Evolutionary conservation across 2,797 vertebrate genomes (phyloP).

Genomic region (Squalus acanthias): DNA sequence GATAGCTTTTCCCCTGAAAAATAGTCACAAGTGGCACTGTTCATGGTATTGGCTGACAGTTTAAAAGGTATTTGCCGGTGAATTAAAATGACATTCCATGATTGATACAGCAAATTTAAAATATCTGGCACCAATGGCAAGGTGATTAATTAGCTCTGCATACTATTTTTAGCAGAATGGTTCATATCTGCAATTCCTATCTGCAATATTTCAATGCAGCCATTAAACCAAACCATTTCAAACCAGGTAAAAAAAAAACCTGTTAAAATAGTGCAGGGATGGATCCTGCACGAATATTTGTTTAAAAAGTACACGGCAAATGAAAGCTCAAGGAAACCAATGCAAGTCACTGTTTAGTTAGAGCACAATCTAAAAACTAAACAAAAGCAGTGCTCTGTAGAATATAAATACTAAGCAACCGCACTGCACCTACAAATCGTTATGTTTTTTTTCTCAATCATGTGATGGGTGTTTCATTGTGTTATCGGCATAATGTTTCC

Average conservation of each 20-base stretch:
- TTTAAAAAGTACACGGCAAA: background rate
- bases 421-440: too few relatives aligned
- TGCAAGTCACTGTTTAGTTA: background rate
- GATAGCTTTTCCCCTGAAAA: background rate
- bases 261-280: background rate
- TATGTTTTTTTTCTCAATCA: too few relatives aligned
- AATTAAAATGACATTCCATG: background rate
- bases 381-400: background rate
- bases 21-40: background rate
- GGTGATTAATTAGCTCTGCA: background rate
- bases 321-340: background rate
- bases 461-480: too few relatives aligned
- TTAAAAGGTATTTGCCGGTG: background rate
- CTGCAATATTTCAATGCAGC: background rate
- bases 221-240: background rate
- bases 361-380: background rate
- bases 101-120: background rate
- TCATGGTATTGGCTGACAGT: background rate
- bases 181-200: background rate
- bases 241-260: background rate
- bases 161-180: background rate
- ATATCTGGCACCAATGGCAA: background rate
- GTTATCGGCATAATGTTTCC: too few relatives aligned
- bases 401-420: too few relatives aligned
- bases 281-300: background rate